Evolutionary conservation across 2,113 vertebrate genomes (phyloP), one percentile per base, ranked within the genome.

Genomic region (Pseudois nayaur): DNA sequence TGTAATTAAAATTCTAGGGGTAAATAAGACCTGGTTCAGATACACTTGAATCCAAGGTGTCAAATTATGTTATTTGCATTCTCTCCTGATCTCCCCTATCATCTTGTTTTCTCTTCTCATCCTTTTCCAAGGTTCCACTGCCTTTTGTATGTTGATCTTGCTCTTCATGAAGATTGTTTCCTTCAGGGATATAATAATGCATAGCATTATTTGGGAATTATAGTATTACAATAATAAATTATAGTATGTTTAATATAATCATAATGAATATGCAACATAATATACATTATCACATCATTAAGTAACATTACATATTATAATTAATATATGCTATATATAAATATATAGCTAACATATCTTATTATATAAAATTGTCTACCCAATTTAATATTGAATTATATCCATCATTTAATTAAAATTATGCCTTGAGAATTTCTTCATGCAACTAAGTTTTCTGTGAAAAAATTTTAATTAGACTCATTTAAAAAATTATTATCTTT

Each of bases 401-500:
- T 87, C 40, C 3, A 57, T 76, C 76, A 93, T n/a, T 97, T 92
- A 92, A 81, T 94, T 74, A 85, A 91, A 54, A 91, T 87, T 79
- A 29, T 14, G 59, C 57, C 25, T 67, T 60, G n/a, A 92, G 36
- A 76, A 86, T 86, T 64, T 88, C 40, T 74, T 81, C 6, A 59
- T 76, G 48, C 4, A 27, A 88, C 6, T 92, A 78, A 55, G 55
- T 81, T 89, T 57, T 71, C 25, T 33, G 14, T 59, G 23, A 74
- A 86, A 83, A 64, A 0, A 1, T 57, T 67, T 79, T 27, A 50
- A 78, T 40, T 92, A 50, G 11, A 7, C 6, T 6, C 8, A 64
- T n/a, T 85, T 60, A 81, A 81, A 36, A 90, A 90, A 64, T 64
- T 60, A 71, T 74, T 60, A 36, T 16, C 14, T 89, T 60, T 88